Evolutionary conservation across 1,140 invertebrate species (phyloP), one percentile per base, ranked within the genome.

Genomic region (Antheraea pernyi): DNA sequence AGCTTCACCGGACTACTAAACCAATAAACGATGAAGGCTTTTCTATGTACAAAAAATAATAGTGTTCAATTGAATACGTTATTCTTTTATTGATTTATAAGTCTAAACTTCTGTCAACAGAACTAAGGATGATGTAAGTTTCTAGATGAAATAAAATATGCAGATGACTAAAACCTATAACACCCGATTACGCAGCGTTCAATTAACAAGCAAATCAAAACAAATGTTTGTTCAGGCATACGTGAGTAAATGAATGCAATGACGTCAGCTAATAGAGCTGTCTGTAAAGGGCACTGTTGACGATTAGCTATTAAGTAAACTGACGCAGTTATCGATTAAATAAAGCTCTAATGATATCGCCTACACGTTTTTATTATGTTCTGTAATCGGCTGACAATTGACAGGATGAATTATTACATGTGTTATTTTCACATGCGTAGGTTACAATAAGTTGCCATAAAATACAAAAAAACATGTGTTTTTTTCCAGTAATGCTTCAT

Each of bases 221-320:
- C 69, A 73, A 75, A 77, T 72, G 66, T 78, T 75, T 72, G 68
- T 69, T 65, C 53, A 60, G 69, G 42, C 64, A 58, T 48, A 64
- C 67, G 64, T 65, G 48, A 65, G 37, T 67, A 59, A 37, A 65
- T 70, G 48, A 70, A 48, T 59, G 53, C 16, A 42, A 65, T 76
- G 74, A 79, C 74, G 74, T 74, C 70, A 76, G 7, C 48, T 36
- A 30, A 67, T 62, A 64, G 67, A 70, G 37, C 39, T 63, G 48
- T 53, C 67, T 66, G 48, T 63, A 66, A 77, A 80, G 80, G 75
- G 80, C 73, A 71, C 70, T 85, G 86, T 86, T 82, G 85, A 83
- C 78, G 80, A 73, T 80, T 68, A 59, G 73, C 79, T 71, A 75
- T 78, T 75, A 75, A 80, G 75, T 81, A 87, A 87, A 89, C 80